These are phyloP conservation scores for Chaenogobius annularis DNA, from an alignment of 2,113 vertebrate genomes.

Conservation along the genomic window DNA sequence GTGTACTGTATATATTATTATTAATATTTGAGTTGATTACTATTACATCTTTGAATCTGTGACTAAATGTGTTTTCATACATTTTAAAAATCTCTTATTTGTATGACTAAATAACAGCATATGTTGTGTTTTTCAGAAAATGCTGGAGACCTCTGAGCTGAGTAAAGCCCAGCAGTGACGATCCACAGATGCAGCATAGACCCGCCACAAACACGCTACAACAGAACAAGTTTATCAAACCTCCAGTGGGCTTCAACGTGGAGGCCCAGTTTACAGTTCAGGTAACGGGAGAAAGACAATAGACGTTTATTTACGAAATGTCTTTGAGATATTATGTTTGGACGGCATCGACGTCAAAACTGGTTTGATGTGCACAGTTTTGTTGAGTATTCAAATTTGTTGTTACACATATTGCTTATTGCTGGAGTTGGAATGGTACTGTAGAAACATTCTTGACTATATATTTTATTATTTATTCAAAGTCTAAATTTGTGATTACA, in stretches of 20 bases:
- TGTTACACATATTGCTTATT: background rate
- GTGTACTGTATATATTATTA: too few species aligned
- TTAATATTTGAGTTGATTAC: too few species aligned
- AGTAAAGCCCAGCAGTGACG: constrained; percentile 46
- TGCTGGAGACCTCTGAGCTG: constrained; percentile 60
- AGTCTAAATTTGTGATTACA: background rate
- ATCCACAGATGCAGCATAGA: constrained; percentile 25
- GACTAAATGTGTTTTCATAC: too few species aligned
- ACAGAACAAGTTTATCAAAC: background rate
- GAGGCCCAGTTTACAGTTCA: background rate
- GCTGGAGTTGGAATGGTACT: background rate
- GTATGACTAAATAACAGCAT: too few species aligned
- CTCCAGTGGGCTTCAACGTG: background rate
- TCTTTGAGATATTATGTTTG: background rate
- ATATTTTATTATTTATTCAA: background rate
- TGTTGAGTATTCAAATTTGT: background rate
- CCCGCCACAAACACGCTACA: background rate
- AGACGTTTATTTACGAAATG: background rate
- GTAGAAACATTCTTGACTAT: background rate
- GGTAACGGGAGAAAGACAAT: background rate
- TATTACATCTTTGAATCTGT: too few species aligned
- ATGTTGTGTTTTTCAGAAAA: constrained; percentile 70
- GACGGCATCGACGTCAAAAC: background rate
- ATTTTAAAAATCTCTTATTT: too few species aligned
- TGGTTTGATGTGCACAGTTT: background rate